Conservation (phyloP, 2,888 invertebrate genomes). For the Charanyca ferruginea region DNA sequence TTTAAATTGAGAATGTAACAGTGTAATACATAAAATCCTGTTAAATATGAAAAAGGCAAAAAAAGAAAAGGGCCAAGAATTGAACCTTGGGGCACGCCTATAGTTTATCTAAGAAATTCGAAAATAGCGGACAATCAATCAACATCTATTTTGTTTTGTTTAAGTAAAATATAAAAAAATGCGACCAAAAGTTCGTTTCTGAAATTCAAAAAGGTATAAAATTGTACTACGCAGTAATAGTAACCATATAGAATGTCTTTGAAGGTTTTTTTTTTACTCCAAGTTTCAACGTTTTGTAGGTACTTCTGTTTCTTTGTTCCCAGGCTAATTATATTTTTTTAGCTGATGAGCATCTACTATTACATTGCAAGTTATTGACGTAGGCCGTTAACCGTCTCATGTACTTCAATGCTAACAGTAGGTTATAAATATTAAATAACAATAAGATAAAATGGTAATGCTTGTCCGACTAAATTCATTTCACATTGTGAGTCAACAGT, state of each 20-base stretch:
- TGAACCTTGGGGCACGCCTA: constrained; percentile 8
- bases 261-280: background rate
- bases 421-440: constrained; percentile 61
- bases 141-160: background rate
- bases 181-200: background rate
- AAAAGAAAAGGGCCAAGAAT: background rate
- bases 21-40: background rate
- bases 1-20: constrained; percentile 11
- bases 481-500: constrained; percentile 69
- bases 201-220: background rate
- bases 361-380: constrained; percentile 29
- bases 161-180: background rate
- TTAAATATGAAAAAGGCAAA: background rate
- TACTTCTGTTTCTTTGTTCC: constrained; percentile 9
- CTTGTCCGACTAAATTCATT: constrained; percentile 64
- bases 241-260: constrained; percentile 3
- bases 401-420: constrained; percentile 31
- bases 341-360: constrained; percentile 27
- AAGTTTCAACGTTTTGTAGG: background rate
- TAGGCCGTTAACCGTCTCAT: constrained; percentile 31
- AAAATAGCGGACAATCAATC: background rate
- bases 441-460: constrained; percentile 62
- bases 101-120: background rate
- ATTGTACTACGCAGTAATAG: background rate
- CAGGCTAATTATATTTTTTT: constrained; percentile 33